A percentile compares a stretch with the other conserved stretches of the same genome.
phyloP scores from a whole-genome alignment of 2,113 vertebrate genomes.

The Ptyas mucosa region DNA sequence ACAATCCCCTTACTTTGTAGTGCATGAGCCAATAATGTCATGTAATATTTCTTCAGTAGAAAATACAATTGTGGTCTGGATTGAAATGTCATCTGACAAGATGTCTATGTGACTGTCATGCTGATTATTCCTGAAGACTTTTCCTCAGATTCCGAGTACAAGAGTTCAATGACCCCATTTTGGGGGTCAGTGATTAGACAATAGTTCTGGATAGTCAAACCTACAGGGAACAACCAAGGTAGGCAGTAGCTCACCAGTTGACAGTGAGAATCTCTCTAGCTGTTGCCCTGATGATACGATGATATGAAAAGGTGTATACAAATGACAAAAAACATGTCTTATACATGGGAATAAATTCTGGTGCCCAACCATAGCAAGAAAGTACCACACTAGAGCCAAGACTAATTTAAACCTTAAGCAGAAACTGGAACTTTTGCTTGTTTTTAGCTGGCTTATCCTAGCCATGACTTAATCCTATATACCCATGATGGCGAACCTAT shows the following conservation, averaged over 20 bases:
- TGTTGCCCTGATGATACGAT: background rate
- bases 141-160: background rate
- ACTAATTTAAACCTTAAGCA: background rate
- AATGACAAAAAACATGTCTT: background rate
- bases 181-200: background rate
- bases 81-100: background rate
- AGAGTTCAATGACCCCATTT: background rate
- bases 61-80: background rate
- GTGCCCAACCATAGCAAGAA: background rate
- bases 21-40: background rate
- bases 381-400: background rate
- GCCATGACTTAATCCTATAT: background rate
- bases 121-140: background rate
- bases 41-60: background rate
- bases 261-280: background rate
- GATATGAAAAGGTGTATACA: background rate
- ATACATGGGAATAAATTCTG: background rate
- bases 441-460: background rate
- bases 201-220: background rate
- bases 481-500: background rate
- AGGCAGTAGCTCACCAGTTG: background rate
- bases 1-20: background rate
- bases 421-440: background rate
- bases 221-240: background rate
- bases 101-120: background rate